Conservation (phyloP, 2,797 vertebrate genomes). For the Tadarida brasiliensis region DNA sequence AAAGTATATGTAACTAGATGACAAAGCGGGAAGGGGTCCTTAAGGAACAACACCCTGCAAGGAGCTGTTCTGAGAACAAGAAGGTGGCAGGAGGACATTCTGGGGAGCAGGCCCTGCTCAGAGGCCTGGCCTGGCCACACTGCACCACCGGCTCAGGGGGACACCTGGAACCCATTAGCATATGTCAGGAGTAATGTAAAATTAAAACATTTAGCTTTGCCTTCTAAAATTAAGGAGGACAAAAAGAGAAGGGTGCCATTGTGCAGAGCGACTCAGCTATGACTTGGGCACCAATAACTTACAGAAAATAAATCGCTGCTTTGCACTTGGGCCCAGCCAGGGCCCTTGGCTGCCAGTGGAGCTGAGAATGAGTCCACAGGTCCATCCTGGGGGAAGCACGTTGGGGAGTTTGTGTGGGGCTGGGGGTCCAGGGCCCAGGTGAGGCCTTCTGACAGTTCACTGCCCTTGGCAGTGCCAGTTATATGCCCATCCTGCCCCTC, state of each 20-base stretch:
- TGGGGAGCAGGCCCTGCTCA: constrained; percentile 92
- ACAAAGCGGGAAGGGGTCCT: constrained; percentile 91
- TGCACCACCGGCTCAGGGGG: constrained; percentile 52
- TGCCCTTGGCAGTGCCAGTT: neutral
- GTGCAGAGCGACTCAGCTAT: constrained; percentile 72
- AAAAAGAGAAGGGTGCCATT: constrained; percentile 83
- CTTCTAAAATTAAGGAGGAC: constrained; percentile 86
- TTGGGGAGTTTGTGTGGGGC: neutral
- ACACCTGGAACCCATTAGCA: constrained; percentile 88
- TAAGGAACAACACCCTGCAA: constrained; percentile 92
- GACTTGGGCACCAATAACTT: constrained; percentile 56
- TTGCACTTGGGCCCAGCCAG: neutral
- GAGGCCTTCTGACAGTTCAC: neutral
- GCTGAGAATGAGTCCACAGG: neutral
- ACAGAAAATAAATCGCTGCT: constrained; percentile 52
- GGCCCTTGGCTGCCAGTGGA: neutral
- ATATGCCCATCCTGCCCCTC: neutral
- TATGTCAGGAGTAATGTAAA: constrained; percentile 89
- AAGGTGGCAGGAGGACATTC: constrained; percentile 92
- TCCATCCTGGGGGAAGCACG: neutral
- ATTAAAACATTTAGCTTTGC: constrained; percentile 89
- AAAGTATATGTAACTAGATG: constrained; percentile 94
- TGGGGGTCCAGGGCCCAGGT: neutral
- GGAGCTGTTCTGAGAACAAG: constrained; percentile 92
- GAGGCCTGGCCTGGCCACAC: constrained; percentile 91